A percentile compares a stretch with the other conserved stretches of the same genome.
Conservation (phyloP, 2,113 vertebrate species). For the Eleginops maclovinus region DNA sequence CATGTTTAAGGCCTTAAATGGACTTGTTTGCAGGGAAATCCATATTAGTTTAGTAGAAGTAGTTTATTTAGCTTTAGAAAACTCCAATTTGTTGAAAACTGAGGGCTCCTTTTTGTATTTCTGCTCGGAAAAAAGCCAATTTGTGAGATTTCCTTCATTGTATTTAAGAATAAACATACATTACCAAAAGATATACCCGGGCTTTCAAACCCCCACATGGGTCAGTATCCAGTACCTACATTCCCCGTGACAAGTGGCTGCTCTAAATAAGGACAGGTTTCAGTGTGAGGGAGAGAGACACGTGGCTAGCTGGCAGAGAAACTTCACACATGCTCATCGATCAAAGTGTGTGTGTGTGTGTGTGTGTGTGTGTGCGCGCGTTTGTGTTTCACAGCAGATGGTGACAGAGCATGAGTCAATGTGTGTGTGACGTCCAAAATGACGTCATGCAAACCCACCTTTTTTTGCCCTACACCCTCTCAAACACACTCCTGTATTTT, state of each 20-base stretch:
- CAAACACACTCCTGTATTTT: conserved; percentile 24
- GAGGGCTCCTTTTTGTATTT: not conserved
- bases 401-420: conserved; percentile 29
- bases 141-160: no score
- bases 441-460: conserved; percentile 51
- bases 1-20: no score
- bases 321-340: conserved; percentile 49
- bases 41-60: no score
- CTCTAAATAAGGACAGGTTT: conserved; percentile 45
- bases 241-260: not conserved
- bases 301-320: conserved; percentile 51
- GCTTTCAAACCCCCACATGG: not conserved
- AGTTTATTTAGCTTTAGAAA: not conserved
- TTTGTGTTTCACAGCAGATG: conserved; percentile 61
- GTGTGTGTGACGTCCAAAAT: conserved; percentile 65
- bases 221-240: no score
- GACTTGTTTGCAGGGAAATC: not conserved
- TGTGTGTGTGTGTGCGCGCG: conserved; percentile 21
- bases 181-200: not conserved
- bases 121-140: not conserved
- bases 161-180: not conserved
- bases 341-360: conserved; percentile 41
- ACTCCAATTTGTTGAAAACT: not conserved
- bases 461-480: conserved; percentile 55
- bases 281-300: conserved; percentile 6